Evolutionary conservation across 2,113 vertebrate genomes (phyloP).

Genomic region (Bubo scandiacus): DNA sequence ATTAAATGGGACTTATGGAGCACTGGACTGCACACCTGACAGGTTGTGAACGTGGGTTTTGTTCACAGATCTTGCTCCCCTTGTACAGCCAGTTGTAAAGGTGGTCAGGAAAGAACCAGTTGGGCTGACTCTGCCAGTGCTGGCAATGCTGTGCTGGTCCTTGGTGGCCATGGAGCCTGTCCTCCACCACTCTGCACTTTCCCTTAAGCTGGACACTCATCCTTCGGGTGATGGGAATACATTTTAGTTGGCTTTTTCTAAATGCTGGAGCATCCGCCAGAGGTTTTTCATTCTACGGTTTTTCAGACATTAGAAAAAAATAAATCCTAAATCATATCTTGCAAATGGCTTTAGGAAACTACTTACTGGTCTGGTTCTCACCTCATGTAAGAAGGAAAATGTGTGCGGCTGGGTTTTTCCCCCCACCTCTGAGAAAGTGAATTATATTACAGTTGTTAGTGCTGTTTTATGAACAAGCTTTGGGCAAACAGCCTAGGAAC

Average conservation of each 20-base stretch:
- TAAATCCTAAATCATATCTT: neutral
- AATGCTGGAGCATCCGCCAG: neutral
- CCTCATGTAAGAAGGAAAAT: neutral
- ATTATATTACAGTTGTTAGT: neutral
- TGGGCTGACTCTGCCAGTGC: neutral
- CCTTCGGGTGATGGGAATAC: neutral
- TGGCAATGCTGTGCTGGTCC: neutral
- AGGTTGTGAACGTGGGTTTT: neutral
- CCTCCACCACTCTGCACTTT: neutral
- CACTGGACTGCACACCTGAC: neutral
- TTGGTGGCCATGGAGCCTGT: neutral
- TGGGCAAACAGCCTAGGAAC: neutral
- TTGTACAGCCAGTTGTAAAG: neutral
- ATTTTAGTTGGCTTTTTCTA: neutral
- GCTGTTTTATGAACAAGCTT: neutral
- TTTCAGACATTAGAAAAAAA: neutral
- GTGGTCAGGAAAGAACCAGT: neutral
- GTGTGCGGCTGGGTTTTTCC: neutral
- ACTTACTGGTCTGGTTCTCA: neutral
- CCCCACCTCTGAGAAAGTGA: neutral
- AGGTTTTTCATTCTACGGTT: neutral
- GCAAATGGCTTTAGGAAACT: neutral
- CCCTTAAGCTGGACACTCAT: rapidly evolving
- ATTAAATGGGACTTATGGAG: neutral
- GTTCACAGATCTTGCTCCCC: neutral